A percentile compares a stretch with the other conserved stretches of the same genome.
phyloP scores from a whole-genome alignment of 2,888 invertebrate species.

The Steinernema carpocapsae region DNA sequence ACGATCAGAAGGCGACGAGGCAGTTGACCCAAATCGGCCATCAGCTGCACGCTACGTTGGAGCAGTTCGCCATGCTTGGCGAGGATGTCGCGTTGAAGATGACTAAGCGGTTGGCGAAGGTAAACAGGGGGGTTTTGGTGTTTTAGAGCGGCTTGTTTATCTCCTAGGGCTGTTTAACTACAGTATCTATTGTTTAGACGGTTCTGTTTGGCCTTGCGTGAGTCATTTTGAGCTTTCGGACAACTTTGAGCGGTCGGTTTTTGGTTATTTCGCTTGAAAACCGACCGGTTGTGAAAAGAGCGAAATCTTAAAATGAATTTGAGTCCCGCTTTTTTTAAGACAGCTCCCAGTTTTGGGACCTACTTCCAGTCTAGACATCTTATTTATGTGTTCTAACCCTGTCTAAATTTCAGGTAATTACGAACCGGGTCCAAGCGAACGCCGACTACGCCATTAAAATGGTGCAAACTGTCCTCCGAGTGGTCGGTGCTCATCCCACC shows the following conservation, averaged over 20 bases:
- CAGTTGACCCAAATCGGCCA: slow-evolving; percentile 33
- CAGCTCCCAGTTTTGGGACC: background rate
- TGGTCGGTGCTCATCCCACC: slow-evolving; percentile 45
- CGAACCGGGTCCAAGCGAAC: slow-evolving; percentile 47
- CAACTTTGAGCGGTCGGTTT: too few species aligned
- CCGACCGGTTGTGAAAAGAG: too few species aligned
- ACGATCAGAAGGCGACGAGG: slow-evolving; percentile 34
- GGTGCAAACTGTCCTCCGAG: slow-evolving; percentile 50
- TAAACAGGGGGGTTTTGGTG: background rate
- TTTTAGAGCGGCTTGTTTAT: too few species aligned
- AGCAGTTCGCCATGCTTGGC: slow-evolving; percentile 46
- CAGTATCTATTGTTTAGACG: too few species aligned
- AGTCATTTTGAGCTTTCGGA: too few species aligned
- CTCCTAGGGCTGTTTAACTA: too few species aligned
- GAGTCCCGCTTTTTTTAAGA: too few species aligned
- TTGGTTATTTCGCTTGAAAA: too few species aligned
- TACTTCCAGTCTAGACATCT: background rate
- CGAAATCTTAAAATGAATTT: too few species aligned
- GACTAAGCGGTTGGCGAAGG: slow-evolving; percentile 22
- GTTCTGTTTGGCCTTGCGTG: too few species aligned
- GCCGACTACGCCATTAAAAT: slow-evolving; percentile 50
- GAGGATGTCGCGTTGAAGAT: slow-evolving; percentile 12
- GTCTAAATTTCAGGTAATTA: slow-evolving; percentile 40
- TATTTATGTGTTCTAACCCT: background rate
- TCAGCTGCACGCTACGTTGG: slow-evolving; percentile 47